Percentiles rank a stretch among this genome's conserved stretches.
These are phyloP conservation scores for Sebastes hubbsi DNA, from an alignment of 2,797 vertebrate species.

Conservation along the genomic window DNA sequence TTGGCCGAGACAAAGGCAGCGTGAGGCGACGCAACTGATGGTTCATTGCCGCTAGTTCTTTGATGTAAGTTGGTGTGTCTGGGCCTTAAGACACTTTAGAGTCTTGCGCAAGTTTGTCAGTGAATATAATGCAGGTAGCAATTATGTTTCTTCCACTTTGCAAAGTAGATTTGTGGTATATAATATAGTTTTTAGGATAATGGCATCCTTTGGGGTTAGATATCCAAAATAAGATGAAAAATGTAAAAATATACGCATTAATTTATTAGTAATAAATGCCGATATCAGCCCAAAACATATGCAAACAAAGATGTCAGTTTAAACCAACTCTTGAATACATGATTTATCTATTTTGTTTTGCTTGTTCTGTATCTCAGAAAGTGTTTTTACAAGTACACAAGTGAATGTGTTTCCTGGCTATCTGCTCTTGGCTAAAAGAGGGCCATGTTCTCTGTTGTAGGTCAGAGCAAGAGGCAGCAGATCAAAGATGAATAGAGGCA, in stretches of 20 bases:
- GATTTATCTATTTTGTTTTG: not conserved
- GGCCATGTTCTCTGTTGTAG: slow-evolving; percentile 28
- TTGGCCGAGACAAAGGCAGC: too few relatives aligned
- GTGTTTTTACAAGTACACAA: not conserved
- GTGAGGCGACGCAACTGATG: too few relatives aligned
- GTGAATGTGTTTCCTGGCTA: slow-evolving; percentile 2
- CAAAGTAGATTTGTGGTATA: not conserved
- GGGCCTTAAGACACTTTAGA: too few relatives aligned
- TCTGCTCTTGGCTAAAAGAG: slow-evolving; percentile 27
- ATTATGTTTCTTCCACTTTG: not conserved
- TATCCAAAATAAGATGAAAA: not conserved
- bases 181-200: not conserved
- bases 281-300: not conserved
- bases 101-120: not conserved
- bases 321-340: not conserved
- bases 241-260: rapidly evolving
- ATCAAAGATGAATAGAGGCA: slow-evolving; percentile 54
- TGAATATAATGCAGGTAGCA: not conserved
- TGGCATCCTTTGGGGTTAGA: not conserved
- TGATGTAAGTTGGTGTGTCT: too few relatives aligned
- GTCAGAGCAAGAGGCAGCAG: slow-evolving; percentile 55
- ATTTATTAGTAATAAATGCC: not conserved
- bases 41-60: rapidly evolving
- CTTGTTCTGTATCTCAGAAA: not conserved
- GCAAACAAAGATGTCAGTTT: not conserved